Evolutionary conservation across 2,888 invertebrate species (phyloP).

Genomic region (Sericinus montela): DNA sequence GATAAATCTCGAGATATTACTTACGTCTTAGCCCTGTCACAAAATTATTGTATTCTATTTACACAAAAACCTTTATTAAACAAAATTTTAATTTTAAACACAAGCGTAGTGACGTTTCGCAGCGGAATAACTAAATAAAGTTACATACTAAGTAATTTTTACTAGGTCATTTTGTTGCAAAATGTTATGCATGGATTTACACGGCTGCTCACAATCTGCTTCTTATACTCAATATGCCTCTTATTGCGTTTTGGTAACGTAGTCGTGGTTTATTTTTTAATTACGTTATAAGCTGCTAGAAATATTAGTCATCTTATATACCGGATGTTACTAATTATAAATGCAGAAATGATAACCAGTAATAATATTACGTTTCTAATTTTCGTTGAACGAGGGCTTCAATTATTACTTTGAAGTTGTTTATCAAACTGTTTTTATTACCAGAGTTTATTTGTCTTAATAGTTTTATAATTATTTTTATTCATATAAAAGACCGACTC

Average conservation of each 20-base stretch:
- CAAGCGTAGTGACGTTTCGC: slow-evolving; percentile 21
- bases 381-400: too few species aligned
- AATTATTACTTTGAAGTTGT: too few species aligned
- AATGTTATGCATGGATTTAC: slow-evolving; percentile 32
- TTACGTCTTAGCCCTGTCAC: slow-evolving; percentile 20
- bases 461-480: too few species aligned
- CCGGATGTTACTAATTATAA: neutral
- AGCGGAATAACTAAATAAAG: slow-evolving; percentile 20
- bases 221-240: too few species aligned
- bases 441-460: too few species aligned
- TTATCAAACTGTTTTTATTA: too few species aligned
- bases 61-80: slow-evolving; percentile 3
- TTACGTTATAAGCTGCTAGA: neutral
- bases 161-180: slow-evolving; percentile 38
- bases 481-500: too few species aligned
- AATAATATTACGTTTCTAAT: too few species aligned
- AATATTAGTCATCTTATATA: neutral
- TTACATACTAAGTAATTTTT: slow-evolving; percentile 30
- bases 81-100: slow-evolving; percentile 15
- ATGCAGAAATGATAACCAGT: too few species aligned
- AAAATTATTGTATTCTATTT: slow-evolving; percentile 10
- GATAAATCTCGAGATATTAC: slow-evolving; percentile 43
- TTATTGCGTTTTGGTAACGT: slow-evolving; percentile 18
- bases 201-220: slow-evolving; percentile 28
- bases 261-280: neutral